phyloP scores from a whole-genome alignment of 1,140 invertebrate species.

The Heliothis subflexa region DNA sequence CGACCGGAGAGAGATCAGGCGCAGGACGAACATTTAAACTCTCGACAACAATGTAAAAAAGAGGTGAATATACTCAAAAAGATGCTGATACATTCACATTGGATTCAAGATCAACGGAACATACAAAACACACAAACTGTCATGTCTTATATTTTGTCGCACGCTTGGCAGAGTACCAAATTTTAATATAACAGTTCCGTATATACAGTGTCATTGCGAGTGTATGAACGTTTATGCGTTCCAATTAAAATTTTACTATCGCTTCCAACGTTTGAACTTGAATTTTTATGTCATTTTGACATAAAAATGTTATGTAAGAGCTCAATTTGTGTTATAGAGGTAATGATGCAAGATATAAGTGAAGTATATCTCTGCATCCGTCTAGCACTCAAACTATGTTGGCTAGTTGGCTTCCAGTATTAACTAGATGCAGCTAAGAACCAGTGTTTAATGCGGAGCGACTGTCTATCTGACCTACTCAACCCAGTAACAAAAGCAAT shows the following conservation, averaged over 20 bases:
- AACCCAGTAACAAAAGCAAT: too few relatives aligned
- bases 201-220: constrained; percentile 14
- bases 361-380: too few relatives aligned
- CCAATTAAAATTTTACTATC: constrained; percentile 26
- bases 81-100: constrained; percentile 8
- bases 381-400: too few relatives aligned
- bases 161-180: not conserved
- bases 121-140: constrained; percentile 1
- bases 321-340: not conserved
- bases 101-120: not conserved
- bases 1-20: too few relatives aligned
- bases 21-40: too few relatives aligned
- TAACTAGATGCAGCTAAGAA: too few relatives aligned
- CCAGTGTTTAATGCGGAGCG: too few relatives aligned
- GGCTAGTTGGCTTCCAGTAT: too few relatives aligned
- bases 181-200: constrained; percentile 8
- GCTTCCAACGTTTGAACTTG: constrained; percentile 14
- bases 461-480: too few relatives aligned
- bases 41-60: too few relatives aligned
- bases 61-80: not conserved
- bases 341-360: not conserved
- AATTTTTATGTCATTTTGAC: not conserved
- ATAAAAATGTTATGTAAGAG: not conserved
- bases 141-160: constrained; percentile 18
- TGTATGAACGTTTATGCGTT: constrained; percentile 20